Evolutionary conservation across 2,113 vertebrate genomes (phyloP).

Genomic region (Vulpes ferrilata): DNA sequence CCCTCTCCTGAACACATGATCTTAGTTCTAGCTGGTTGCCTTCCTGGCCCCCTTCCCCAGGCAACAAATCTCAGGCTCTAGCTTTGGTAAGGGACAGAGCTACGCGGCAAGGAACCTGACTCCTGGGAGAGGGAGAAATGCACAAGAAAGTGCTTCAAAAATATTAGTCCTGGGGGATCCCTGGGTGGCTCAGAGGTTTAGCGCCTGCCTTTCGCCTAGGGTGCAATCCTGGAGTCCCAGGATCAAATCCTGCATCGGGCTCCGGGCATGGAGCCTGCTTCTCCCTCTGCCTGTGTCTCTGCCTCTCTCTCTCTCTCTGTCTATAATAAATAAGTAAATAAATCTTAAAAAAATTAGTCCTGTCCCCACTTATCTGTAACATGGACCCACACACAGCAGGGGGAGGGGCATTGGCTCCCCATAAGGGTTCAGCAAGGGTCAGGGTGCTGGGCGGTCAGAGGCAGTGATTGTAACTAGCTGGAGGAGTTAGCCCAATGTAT

Average conservation of each 20-base stretch:
- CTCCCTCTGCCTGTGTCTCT: too few relatives aligned
- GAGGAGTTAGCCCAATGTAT: background rate
- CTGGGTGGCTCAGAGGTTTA: too few relatives aligned
- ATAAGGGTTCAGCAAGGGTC: background rate
- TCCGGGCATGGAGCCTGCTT: too few relatives aligned
- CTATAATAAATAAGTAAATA: too few relatives aligned
- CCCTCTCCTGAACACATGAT: background rate
- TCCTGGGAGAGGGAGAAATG: background rate
- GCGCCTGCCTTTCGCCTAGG: too few relatives aligned
- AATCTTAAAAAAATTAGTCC: too few relatives aligned
- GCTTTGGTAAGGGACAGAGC: background rate
- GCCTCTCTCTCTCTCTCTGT: too few relatives aligned
- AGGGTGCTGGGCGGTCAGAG: too few relatives aligned
- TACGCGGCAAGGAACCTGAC: background rate
- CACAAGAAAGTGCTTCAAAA: background rate
- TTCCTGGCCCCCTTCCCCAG: background rate
- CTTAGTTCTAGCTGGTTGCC: background rate
- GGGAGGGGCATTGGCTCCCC: background rate
- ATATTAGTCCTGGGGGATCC: background rate
- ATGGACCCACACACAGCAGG: accelerated
- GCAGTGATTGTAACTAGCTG: background rate
- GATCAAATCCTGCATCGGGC: too few relatives aligned
- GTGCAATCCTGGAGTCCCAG: too few relatives aligned
- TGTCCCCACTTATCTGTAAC: background rate
- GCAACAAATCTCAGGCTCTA: background rate